Conservation (phyloP, 2,888 invertebrate genomes). For the Cheilosia impressa region DNA sequence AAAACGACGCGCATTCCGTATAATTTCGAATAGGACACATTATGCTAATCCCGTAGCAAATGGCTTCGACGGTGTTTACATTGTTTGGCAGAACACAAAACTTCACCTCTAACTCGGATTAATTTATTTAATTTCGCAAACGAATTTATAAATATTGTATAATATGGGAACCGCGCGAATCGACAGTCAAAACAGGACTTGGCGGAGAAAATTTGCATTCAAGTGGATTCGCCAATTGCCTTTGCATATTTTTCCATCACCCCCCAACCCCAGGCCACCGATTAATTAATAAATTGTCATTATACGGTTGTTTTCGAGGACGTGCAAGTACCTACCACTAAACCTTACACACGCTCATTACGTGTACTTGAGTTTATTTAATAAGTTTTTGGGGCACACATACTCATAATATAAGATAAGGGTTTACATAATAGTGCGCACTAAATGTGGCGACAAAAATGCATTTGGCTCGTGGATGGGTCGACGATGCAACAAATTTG, state of each 20-base stretch:
- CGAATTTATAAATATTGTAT: conserved; percentile 70
- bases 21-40: conserved; percentile 65
- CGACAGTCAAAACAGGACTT: conserved; percentile 8
- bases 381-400: conserved; percentile 33
- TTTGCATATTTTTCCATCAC: conserved; percentile 45
- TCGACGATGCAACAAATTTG: conserved; percentile 50
- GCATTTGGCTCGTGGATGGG: neutral
- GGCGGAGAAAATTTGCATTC: conserved; percentile 64
- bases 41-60: conserved; percentile 58
- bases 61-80: conserved; percentile 13
- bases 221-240: conserved; percentile 69
- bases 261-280: neutral
- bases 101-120: conserved; percentile 72
- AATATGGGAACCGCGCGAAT: neutral
- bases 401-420: conserved; percentile 15
- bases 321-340: conserved; percentile 9
- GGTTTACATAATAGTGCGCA: conserved; percentile 39
- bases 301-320: conserved; percentile 62
- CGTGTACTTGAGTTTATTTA: conserved; percentile 66
- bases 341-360: conserved; percentile 57
- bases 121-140: conserved; percentile 75
- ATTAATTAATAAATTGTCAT: conserved; percentile 72
- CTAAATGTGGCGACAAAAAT: conserved; percentile 44
- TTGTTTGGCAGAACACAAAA: conserved; percentile 37
- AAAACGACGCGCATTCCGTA: conserved; percentile 1